Percentiles rank a stretch among this genome's conserved stretches.
phyloP scores from a whole-genome alignment of 2,888 invertebrate genomes.

The Bellardia pandia region DNA sequence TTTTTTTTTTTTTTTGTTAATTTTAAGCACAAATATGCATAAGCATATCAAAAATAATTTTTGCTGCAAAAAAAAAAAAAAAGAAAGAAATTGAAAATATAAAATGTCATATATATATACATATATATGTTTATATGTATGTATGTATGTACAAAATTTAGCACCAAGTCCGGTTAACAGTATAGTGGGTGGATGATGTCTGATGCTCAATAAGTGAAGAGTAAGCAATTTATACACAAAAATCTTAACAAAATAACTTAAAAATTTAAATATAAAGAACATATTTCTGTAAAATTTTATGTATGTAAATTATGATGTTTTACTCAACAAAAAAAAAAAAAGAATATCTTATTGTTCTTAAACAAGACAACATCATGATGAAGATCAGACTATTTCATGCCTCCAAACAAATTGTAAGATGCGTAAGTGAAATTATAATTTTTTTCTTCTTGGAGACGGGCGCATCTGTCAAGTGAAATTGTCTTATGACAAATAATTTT shows the following conservation, averaged over 20 bases:
- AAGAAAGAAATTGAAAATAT: constrained; percentile 18
- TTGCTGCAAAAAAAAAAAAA: constrained; percentile 23
- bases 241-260: constrained; percentile 19
- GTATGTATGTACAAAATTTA: constrained; percentile 11
- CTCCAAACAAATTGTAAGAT: constrained; percentile 21
- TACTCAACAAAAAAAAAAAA: constrained; percentile 8
- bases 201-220: constrained; percentile 31
- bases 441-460: constrained; percentile 8
- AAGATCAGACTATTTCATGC: too few species aligned
- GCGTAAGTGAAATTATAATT: constrained; percentile 38
- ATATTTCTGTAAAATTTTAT: background rate
- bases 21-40: constrained; percentile 22
- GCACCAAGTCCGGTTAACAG: constrained; percentile 20
- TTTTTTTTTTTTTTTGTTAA: background rate
- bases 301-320: constrained; percentile 51
- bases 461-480: constrained; percentile 57
- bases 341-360: constrained; percentile 4
- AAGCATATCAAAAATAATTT: constrained; percentile 55
- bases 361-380: background rate
- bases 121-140: too few species aligned
- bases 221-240: constrained; percentile 24
- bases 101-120: constrained; percentile 49
- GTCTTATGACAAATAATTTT: constrained; percentile 61
- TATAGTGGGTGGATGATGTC: constrained; percentile 51
- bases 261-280: background rate